phyloP scores from a whole-genome alignment of 1,140 invertebrate species.

The Trichogramma pretiosum region DNA sequence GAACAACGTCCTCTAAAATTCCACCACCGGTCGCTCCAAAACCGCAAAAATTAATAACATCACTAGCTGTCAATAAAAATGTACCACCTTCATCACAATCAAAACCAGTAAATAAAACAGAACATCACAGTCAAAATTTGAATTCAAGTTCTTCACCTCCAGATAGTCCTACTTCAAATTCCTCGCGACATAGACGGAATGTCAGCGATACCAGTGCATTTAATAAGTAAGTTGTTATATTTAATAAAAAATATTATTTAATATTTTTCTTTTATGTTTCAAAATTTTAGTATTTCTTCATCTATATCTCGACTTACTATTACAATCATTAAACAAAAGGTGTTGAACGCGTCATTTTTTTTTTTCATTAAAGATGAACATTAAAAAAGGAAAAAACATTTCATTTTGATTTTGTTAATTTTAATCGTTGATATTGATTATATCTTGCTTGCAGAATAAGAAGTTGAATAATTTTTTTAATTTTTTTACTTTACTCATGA shows the following conservation, averaged over 20 bases:
- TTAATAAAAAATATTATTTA: no score
- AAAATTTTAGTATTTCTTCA: neutral
- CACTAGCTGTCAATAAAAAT: constrained; percentile 25
- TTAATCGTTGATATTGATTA: constrained; percentile 11
- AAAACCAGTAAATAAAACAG: constrained; percentile 43
- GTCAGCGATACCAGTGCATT: constrained; percentile 81
- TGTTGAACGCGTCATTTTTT: neutral
- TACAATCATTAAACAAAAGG: neutral
- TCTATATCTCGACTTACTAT: no score
- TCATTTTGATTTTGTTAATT: constrained; percentile 9
- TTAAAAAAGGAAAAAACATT: no score
- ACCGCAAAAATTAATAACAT: constrained; percentile 33
- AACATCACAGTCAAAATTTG: constrained; percentile 42
- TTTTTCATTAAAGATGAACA: no score
- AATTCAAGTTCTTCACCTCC: constrained; percentile 40
- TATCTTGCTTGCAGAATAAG: constrained; percentile 2
- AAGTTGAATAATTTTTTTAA: neutral
- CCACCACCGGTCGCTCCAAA: constrained; percentile 38
- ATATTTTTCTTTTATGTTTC: neutral
- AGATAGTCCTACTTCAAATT: constrained; percentile 38
- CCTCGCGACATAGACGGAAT: constrained; percentile 63
- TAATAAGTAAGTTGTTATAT: constrained; percentile 60
- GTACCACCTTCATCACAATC: constrained; percentile 33
- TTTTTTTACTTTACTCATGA: neutral
- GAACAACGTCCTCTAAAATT: constrained; percentile 37